Conservation (phyloP, 2,113 vertebrate genomes). For the Misgurnus anguillicaudatus region DNA sequence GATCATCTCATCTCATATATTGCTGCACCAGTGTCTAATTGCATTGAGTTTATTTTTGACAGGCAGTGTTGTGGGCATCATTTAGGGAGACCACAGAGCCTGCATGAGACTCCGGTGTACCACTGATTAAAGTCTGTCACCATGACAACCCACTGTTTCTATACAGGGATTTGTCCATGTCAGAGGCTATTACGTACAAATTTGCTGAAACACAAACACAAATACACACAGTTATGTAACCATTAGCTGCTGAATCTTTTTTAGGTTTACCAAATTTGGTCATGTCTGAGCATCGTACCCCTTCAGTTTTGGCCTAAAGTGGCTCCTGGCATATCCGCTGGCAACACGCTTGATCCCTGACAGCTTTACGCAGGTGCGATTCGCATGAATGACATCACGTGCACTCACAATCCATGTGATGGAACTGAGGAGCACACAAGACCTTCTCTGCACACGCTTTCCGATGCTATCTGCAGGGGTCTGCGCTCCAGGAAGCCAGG, state of each 20-base stretch:
- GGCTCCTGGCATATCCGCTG: slow-evolving; percentile 1
- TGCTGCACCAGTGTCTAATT: slow-evolving; percentile 33
- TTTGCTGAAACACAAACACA: slow-evolving; percentile 8
- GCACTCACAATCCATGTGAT: slow-evolving; percentile 36
- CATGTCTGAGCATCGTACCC: neutral
- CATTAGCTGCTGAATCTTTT: slow-evolving; percentile 28
- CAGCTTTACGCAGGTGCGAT: slow-evolving; percentile 1
- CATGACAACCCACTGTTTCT: slow-evolving; percentile 59
- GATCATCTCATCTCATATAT: neutral
- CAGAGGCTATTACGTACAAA: slow-evolving; percentile 40
- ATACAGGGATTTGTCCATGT: slow-evolving; percentile 46
- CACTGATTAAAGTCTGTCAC: slow-evolving; percentile 59
- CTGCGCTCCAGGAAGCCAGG: neutral
- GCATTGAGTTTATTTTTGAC: slow-evolving; percentile 4
- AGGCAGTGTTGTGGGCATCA: slow-evolving; percentile 46
- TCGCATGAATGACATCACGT: slow-evolving; percentile 24
- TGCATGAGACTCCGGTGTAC: slow-evolving; percentile 57
- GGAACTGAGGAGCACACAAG: neutral
- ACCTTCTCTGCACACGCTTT: neutral
- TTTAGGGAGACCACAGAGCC: slow-evolving; percentile 52
- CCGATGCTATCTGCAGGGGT: slow-evolving; percentile 33
- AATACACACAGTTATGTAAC: slow-evolving; percentile 34
- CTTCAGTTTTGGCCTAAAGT: slow-evolving; percentile 15
- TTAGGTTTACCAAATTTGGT: slow-evolving; percentile 38
- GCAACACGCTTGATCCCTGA: slow-evolving; percentile 18